Base-by-base conservation (phyloP, 1,140 invertebrate genomes). In the Pogonomyrmex barbatus region DNA sequence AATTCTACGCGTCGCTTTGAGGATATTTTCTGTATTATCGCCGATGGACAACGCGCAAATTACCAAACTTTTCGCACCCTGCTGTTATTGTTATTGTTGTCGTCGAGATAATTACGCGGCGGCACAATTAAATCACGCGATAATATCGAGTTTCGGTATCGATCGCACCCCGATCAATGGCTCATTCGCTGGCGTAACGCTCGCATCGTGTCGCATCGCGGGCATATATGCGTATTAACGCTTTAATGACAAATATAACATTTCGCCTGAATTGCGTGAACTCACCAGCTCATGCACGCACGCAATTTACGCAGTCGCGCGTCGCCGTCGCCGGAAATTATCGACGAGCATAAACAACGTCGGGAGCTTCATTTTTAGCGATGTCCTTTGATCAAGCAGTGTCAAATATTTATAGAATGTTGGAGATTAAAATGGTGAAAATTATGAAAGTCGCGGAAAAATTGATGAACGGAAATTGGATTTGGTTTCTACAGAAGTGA, bases 221-320 rank as follows among this genome's bases (percentile, higher is more conserved):
- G 14, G 9, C 12, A 33, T 68, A 67, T 60, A 71, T 33, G 42
- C 54, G 33, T 83, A 83, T 83, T 83, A 83, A 73, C 68, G 79
- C 68, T 83, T 83, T 83, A 75, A 83, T 54, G 79, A 73, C 79
- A 83, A 83, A 83, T 83, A 83, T 83, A 83, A 83, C 79, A 83
- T 83, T 83, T 83, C n/a, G 79, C 50, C 79, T 71, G 54, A 73
- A 83, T 73, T 83, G 79, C 56, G 70, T 71, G 62, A 68, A 68
- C 47, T 62, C 56, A 36, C 56, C 24, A 30, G 63, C 47, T 45
- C 24, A 36, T 71, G 33, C 79, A 56, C 17, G 79, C 54, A 56
- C 45, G 68, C 62, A 83, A 83, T 83, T 83, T 73, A 60, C 68
- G 79, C 67, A 52, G 39, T 36, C 65, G 67, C 54, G 79, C 79